Percentiles rank a stretch among this genome's conserved stretches.
These are phyloP conservation scores for Sarcophaga rosellei DNA, from an alignment of 2,888 invertebrate species.

Conservation along the genomic window DNA sequence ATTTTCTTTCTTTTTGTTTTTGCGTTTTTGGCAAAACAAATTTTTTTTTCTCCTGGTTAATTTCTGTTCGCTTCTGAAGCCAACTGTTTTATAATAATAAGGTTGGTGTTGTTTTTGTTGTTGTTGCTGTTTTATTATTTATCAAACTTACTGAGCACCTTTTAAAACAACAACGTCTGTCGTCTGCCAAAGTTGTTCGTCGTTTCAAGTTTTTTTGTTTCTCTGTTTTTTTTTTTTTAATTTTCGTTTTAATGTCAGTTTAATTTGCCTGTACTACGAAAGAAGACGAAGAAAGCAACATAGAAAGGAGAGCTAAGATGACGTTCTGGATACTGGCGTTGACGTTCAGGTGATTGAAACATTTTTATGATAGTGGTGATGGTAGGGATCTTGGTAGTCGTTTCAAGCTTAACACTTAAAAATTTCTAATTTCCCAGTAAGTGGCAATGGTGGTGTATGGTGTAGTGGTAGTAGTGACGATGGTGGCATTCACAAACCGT, in stretches of 20 bases:
- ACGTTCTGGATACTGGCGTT: conserved; percentile 63
- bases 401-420: conserved; percentile 3
- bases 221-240: conserved; percentile 1
- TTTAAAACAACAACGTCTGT: conserved; percentile 48
- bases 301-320: conserved; percentile 29
- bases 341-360: conserved; percentile 60
- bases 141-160: conserved; percentile 55
- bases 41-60: background rate
- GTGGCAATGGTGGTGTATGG: conserved; percentile 9
- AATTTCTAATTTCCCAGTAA: conserved; percentile 58
- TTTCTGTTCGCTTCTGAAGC: conserved; percentile 21
- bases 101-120: background rate
- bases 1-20: background rate
- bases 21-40: conserved; percentile 67
- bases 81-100: conserved; percentile 25
- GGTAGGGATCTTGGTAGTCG: conserved; percentile 41
- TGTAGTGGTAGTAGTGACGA: background rate
- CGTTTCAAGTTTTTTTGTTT: conserved; percentile 20
- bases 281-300: conserved; percentile 42
- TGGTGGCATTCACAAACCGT: conserved; percentile 61
- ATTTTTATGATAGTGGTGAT: conserved; percentile 61
- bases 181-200: conserved; percentile 5
- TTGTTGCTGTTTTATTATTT: conserved; percentile 34
- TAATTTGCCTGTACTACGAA: conserved; percentile 50
- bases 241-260: conserved; percentile 63